Conservation (phyloP, 2,888 invertebrate genomes). For the Strigamia crassipes region DNA sequence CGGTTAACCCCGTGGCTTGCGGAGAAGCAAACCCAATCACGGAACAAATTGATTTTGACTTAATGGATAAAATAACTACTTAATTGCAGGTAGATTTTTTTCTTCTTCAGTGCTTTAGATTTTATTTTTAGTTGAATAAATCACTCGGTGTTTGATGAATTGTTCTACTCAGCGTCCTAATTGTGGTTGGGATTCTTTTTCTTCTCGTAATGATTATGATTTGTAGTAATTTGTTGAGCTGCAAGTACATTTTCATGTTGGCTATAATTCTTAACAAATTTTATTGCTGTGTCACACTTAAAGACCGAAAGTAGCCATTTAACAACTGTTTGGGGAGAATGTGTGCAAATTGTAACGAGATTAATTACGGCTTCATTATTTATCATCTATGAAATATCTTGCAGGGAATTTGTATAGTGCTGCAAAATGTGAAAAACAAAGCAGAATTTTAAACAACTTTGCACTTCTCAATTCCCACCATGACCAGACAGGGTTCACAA, state of each 20-base stretch:
- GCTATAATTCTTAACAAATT: not conserved
- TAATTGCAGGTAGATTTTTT: no score
- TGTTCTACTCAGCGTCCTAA: not conserved
- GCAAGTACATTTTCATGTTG: conserved; percentile 12
- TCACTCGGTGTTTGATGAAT: not conserved
- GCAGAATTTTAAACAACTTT: no score
- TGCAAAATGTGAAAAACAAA: no score
- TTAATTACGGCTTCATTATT: not conserved
- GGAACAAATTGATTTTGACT: no score
- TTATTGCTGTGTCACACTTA: conserved; percentile 10
- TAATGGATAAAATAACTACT: no score
- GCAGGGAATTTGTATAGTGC: not conserved
- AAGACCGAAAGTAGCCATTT: conserved; percentile 16
- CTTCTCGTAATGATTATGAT: not conserved
- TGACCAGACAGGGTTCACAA: no score
- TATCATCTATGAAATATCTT: conserved; percentile 12
- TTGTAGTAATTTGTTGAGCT: conserved; percentile 20
- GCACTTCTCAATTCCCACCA: no score
- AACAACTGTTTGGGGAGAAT: conserved; percentile 6
- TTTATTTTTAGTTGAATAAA: no score
- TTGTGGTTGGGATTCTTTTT: not conserved
- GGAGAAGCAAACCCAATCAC: no score
- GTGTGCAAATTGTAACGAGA: not conserved
- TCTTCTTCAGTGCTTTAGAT: no score
- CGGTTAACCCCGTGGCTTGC: no score